Evolutionary conservation across 2,797 vertebrate species (phyloP).

Genomic region (Rhabdophis nuchalis): DNA sequence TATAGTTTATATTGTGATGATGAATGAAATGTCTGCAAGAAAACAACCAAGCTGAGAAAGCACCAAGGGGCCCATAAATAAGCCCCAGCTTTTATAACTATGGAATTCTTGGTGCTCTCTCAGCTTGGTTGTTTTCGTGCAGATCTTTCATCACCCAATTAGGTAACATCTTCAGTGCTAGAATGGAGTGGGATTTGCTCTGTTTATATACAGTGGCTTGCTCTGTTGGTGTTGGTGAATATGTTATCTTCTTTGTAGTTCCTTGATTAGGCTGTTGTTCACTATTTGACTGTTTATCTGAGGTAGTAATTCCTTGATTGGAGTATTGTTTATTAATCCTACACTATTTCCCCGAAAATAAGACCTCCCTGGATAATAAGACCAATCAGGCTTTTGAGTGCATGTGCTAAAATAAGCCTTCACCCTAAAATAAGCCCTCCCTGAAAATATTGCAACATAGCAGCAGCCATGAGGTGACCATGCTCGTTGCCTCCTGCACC

Average conservation of each 20-base stretch:
- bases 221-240: neutral
- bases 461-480: no score
- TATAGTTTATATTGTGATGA: neutral
- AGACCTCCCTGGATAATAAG: no score
- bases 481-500: no score
- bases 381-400: no score
- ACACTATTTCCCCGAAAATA: no score
- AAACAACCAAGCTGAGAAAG: neutral
- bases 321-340: neutral
- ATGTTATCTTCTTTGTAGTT: neutral
- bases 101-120: neutral
- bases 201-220: neutral
- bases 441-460: no score
- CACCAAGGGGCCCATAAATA: neutral
- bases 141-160: neutral
- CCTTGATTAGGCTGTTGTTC: neutral
- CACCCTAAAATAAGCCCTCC: no score
- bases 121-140: neutral
- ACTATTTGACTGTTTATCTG: neutral
- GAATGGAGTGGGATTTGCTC: neutral
- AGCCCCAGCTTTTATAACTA: neutral
- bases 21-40: neutral
- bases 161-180: neutral
- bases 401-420: no score
- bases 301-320: neutral